Percentiles rank a stretch among this genome's conserved stretches.
phyloP scores from a whole-genome alignment of 2,888 invertebrate genomes.

The Oligia strigilis region DNA sequence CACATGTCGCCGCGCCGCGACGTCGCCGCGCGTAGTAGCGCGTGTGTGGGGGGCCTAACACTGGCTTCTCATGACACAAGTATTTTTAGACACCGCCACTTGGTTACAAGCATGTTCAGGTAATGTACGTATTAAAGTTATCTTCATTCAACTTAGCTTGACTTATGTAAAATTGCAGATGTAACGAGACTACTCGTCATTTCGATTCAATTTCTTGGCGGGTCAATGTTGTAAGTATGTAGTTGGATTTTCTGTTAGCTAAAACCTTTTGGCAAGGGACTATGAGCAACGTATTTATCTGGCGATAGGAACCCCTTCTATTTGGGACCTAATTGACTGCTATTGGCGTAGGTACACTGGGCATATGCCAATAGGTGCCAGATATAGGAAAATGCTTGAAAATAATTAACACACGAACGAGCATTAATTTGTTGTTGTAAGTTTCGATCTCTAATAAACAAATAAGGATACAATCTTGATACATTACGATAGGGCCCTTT shows the following conservation, averaged over 20 bases:
- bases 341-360: neutral
- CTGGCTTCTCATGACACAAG: conserved; percentile 42
- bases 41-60: conserved; percentile 66
- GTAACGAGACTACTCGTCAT: neutral
- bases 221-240: neutral
- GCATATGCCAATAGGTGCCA: neutral
- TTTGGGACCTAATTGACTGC: neutral
- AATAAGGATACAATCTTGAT: conserved; percentile 25
- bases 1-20: conserved; percentile 65
- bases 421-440: neutral
- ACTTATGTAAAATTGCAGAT: conserved; percentile 10
- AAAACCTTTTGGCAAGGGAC: neutral
- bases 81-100: conserved; percentile 55
- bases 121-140: conserved; percentile 42
- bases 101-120: conserved; percentile 32
- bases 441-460: neutral
- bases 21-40: conserved; percentile 69
- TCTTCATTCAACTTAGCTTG: conserved; percentile 27
- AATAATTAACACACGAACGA: neutral
- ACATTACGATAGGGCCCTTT: conserved; percentile 27
- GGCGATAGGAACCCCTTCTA: neutral
- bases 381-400: neutral
- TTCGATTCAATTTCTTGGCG: neutral
- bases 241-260: neutral
- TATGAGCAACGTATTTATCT: neutral